phyloP scores from a whole-genome alignment of 2,797 vertebrate genomes.

The Trematomus bernacchii region DNA sequence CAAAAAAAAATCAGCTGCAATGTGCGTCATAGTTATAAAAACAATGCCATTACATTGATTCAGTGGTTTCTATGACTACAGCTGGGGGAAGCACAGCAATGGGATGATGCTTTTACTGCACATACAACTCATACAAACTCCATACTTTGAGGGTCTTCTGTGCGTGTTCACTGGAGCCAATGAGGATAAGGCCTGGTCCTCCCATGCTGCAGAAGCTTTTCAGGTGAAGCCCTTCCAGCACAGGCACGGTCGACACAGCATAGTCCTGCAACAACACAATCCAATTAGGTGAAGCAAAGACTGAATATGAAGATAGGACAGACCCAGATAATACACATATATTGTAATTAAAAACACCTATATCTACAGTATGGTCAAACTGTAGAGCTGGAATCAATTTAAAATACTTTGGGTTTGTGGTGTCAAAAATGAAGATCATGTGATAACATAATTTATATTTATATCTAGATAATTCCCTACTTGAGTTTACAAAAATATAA shows the following conservation, averaged over 20 bases:
- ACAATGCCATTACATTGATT: constrained; percentile 38
- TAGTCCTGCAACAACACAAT: constrained; percentile 89
- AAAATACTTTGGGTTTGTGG: not conserved
- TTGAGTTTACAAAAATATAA: not conserved
- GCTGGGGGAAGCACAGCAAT: constrained; percentile 20
- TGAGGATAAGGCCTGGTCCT: constrained; percentile 94
- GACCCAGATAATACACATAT: not conserved
- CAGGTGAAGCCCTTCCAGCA: constrained; percentile 90
- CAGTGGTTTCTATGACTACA: constrained; percentile 61
- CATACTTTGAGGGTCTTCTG: constrained; percentile 97
- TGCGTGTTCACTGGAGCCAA: constrained; percentile 95
- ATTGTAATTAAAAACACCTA: not conserved
- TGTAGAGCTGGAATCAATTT: not conserved
- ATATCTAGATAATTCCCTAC: not conserved
- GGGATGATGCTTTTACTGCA: constrained; percentile 19
- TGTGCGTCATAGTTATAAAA: constrained; percentile 55
- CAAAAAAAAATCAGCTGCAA: constrained; percentile 37
- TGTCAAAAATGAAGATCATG: not conserved
- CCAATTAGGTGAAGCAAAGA: constrained; percentile 7
- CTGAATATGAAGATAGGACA: not conserved
- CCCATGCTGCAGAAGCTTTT: constrained; percentile 99
- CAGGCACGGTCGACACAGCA: constrained; percentile 95
- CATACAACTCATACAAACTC: constrained; percentile 18
- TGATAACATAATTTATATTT: not conserved
- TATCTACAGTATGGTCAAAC: not conserved